Evolutionary conservation across 2,888 invertebrate species (phyloP).

Genomic region (Chrysolina oricalcia): DNA sequence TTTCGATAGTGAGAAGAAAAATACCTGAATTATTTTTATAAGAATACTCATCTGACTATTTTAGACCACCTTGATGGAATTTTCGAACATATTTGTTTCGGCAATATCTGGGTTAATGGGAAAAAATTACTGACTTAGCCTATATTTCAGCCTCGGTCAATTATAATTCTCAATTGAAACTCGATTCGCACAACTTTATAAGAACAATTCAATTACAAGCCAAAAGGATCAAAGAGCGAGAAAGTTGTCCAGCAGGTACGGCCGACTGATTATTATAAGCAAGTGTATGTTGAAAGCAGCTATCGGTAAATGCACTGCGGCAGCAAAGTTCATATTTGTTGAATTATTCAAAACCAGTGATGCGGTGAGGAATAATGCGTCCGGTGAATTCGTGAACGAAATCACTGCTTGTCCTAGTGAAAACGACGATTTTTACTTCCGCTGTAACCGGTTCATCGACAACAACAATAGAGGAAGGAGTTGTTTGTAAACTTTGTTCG

Average conservation of each 20-base stretch:
- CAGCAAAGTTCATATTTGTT: conserved; percentile 4
- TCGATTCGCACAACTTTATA: too few relatives aligned
- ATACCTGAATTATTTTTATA: too few relatives aligned
- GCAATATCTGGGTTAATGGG: too few relatives aligned
- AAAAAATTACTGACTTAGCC: too few relatives aligned
- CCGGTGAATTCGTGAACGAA: conserved; percentile 18
- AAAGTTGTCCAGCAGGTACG: neutral
- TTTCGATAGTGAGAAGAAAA: too few relatives aligned
- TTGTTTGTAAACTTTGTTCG: too few relatives aligned
- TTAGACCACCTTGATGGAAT: too few relatives aligned
- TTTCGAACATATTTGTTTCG: too few relatives aligned
- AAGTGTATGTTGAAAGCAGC: neutral
- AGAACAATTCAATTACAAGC: neutral
- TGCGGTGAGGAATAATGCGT: conserved; percentile 12
- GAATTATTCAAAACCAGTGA: conserved; percentile 20
- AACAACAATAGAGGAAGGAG: conserved; percentile 2
- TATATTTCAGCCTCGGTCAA: too few relatives aligned
- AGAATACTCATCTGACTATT: too few relatives aligned
- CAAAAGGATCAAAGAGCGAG: conserved; percentile 7
- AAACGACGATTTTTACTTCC: conserved; percentile 21
- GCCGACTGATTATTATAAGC: neutral
- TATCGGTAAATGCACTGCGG: conserved; percentile 9
- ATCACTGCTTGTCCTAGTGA: conserved; percentile 1
- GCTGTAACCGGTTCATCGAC: neutral
- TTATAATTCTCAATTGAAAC: too few relatives aligned